Evolutionary conservation across 2,888 invertebrate species (phyloP).

Genomic region (Mimumesa dahlbomi): DNA sequence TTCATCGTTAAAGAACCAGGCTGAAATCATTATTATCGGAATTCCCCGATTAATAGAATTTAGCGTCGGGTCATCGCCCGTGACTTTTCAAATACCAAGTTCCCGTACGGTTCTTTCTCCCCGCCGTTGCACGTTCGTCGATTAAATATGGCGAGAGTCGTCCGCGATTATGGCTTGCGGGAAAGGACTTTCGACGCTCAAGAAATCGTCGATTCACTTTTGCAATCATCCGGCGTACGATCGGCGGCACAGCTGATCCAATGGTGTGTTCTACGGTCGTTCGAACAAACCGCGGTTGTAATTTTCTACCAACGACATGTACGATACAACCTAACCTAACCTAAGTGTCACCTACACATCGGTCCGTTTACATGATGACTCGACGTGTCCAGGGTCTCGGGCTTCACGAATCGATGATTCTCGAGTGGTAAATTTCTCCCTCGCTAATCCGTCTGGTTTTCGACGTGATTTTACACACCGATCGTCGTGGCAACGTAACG

Average conservation of each 20-base stretch:
- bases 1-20: too few species aligned
- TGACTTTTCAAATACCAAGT: slow-evolving; percentile 46
- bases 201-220: slow-evolving; percentile 74
- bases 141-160: slow-evolving; percentile 44
- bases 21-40: too few species aligned
- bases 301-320: slow-evolving; percentile 34
- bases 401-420: slow-evolving; percentile 4
- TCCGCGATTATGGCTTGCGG: slow-evolving; percentile 33
- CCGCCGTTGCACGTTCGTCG: slow-evolving; percentile 15
- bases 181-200: slow-evolving; percentile 69
- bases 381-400: slow-evolving; percentile 21
- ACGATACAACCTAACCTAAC: too few species aligned
- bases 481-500: not conserved
- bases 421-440: not conserved
- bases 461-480: too few species aligned
- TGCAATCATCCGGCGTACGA: slow-evolving; percentile 67
- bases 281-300: not conserved
- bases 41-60: slow-evolving; percentile 7
- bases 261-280: too few species aligned
- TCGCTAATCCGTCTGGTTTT: not conserved
- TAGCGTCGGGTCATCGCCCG: slow-evolving; percentile 43
- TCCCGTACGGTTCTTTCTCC: slow-evolving; percentile 22
- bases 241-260: slow-evolving; percentile 57
- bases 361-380: slow-evolving; percentile 18
- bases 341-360: slow-evolving; percentile 17